A percentile compares a stretch with the other conserved stretches of the same genome.
Evolutionary conservation across 1,140 invertebrate genomes (phyloP).

Genomic region (Lepidurus couesii): DNA sequence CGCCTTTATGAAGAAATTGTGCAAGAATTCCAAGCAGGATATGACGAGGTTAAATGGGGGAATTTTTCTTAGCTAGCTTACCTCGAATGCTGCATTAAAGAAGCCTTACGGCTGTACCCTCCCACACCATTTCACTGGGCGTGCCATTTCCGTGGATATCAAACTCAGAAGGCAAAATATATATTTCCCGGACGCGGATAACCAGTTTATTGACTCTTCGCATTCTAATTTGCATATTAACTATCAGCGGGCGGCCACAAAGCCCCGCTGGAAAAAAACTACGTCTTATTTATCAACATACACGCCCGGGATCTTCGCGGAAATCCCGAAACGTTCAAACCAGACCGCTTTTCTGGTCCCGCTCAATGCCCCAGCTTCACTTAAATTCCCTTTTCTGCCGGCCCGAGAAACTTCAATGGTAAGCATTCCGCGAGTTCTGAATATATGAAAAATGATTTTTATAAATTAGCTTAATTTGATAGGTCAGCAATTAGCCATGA

Average conservation of each 20-base stretch:
- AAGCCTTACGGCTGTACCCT: slow-evolving; percentile 57
- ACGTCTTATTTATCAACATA: slow-evolving; percentile 32
- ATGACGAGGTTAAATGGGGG: slow-evolving; percentile 63
- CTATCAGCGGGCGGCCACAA: neutral
- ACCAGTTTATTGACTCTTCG: neutral
- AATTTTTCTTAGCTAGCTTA: slow-evolving; percentile 53
- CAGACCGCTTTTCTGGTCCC: slow-evolving; percentile 47
- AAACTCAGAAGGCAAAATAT: slow-evolving; percentile 41
- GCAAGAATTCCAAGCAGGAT: slow-evolving; percentile 64
- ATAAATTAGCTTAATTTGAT: neutral
- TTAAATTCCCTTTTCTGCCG: slow-evolving; percentile 52
- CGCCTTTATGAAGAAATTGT: slow-evolving; percentile 70
- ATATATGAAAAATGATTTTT: neutral
- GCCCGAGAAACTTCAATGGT: slow-evolving; percentile 50
- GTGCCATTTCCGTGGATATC: slow-evolving; percentile 54
- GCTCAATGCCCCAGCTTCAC: slow-evolving; percentile 47
- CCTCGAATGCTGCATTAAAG: slow-evolving; percentile 63
- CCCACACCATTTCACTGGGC: slow-evolving; percentile 58
- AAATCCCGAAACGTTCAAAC: slow-evolving; percentile 45
- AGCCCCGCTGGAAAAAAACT: neutral
- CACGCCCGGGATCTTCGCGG: slow-evolving; percentile 43
- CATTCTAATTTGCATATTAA: neutral
- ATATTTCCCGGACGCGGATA: neutral
- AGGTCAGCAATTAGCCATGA: slow-evolving; percentile 54
- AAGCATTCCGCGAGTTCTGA: slow-evolving; percentile 25